Evolutionary conservation across 2,888 invertebrate species (phyloP).

Genomic region (Eristalinus sepulchralis): DNA sequence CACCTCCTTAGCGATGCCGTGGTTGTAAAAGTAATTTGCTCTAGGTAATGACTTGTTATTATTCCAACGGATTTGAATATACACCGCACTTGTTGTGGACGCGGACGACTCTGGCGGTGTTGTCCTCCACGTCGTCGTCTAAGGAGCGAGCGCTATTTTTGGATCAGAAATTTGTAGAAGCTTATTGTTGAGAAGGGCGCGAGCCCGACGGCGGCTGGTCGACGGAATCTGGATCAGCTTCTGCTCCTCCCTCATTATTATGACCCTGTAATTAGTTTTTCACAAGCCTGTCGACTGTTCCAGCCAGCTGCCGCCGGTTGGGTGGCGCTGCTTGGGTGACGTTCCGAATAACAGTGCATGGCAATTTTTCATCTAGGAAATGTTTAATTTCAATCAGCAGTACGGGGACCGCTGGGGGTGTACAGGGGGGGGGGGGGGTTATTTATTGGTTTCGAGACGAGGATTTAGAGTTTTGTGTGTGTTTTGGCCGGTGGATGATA

Average conservation of each 20-base stretch:
- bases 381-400: not conserved
- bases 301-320: not conserved
- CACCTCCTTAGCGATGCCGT: conserved; percentile 34
- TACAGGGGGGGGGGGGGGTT: conserved; percentile 13
- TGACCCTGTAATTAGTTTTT: conserved; percentile 58
- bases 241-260: conserved; percentile 42
- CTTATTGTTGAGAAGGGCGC: conserved; percentile 10
- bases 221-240: not conserved
- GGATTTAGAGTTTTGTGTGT: conserved; percentile 36
- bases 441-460: conserved; percentile 19
- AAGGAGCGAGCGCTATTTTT: conserved; percentile 39
- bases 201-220: not conserved
- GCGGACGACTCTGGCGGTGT: not conserved
- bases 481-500: not conserved
- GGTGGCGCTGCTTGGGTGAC: not conserved
- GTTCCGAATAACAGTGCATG: not conserved
- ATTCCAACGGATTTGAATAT: conserved; percentile 53
- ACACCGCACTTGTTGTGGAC: conserved; percentile 9
- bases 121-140: conserved; percentile 5
- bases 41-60: conserved; percentile 66
- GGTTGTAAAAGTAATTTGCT: conserved; percentile 54
- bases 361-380: conserved; percentile 29
- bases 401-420: not conserved
- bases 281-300: conserved; percentile 20
- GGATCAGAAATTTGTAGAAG: conserved; percentile 41